Evolutionary conservation across 2,797 vertebrate species (phyloP).

Genomic region (Taenioides sp.): DNA sequence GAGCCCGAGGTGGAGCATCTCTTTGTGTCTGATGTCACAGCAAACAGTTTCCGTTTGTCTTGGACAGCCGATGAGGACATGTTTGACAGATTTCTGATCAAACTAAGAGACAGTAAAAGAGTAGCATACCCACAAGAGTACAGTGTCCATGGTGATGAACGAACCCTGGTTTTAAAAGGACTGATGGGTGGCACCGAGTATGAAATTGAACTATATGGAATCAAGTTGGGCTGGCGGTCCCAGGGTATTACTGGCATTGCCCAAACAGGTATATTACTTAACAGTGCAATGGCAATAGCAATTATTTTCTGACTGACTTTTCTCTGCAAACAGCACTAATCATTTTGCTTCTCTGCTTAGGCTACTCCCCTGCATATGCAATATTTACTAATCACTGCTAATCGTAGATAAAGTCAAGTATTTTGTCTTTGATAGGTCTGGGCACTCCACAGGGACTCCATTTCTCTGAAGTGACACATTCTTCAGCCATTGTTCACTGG

Average conservation of each 20-base stretch:
- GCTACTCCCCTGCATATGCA: slow-evolving; percentile 20
- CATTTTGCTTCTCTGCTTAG: slow-evolving; percentile 33
- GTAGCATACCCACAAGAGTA: slow-evolving; percentile 83
- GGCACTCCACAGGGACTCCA: slow-evolving; percentile 83
- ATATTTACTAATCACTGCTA: too few species aligned
- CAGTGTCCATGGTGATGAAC: slow-evolving; percentile 79
- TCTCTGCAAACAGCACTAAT: slow-evolving; percentile 30
- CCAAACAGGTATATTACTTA: slow-evolving; percentile 87
- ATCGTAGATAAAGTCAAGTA: too few species aligned
- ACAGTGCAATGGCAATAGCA: slow-evolving; percentile 6
- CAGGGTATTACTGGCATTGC: slow-evolving; percentile 84
- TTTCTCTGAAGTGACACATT: slow-evolving; percentile 89
- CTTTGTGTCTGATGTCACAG: slow-evolving; percentile 87
- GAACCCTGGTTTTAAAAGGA: slow-evolving; percentile 84
- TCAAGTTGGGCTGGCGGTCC: slow-evolving; percentile 86
- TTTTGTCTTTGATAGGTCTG: slow-evolving; percentile 73
- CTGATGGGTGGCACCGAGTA: slow-evolving; percentile 91
- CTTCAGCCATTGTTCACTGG: slow-evolving; percentile 85
- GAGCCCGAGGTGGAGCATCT: slow-evolving; percentile 96
- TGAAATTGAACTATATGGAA: slow-evolving; percentile 90
- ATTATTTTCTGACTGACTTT: neutral
- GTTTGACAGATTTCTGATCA: slow-evolving; percentile 94
- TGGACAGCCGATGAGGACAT: slow-evolving; percentile 89
- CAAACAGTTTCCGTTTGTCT: slow-evolving; percentile 88
- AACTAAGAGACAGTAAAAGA: slow-evolving; percentile 89